Evolutionary conservation across 2,888 invertebrate genomes (phyloP), one percentile per base, ranked within the genome.

Genomic region (Parelbella ahira): DNA sequence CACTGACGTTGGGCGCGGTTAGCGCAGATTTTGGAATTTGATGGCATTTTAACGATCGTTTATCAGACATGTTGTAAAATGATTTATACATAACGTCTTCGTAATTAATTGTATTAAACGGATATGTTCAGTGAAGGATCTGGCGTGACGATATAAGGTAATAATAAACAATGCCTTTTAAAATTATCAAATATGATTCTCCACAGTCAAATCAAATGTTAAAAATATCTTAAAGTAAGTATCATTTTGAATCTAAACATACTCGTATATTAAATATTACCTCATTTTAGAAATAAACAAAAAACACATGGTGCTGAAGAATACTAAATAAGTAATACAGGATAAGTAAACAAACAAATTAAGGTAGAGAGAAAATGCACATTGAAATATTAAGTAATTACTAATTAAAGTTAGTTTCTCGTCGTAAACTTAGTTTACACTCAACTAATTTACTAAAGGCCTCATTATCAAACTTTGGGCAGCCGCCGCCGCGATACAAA

Each of bases 391-490:
- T 33, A 13, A 13, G 23, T 38, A 24, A 30, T 32, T 25, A 39
- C n/a, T n/a, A n/a, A n/a, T n/a, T n/a, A n/a, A n/a, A 32, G 20
- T 15, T 21, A 27, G 33, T 33, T 25, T 12, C 27, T 27, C 9
- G 28, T 8, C 34, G 24, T 20, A 33, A 39, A 15, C 27, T 27
- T 33, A 41, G 33, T 42, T 42, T 33, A 33, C 33, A 41, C 21
- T 28, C 20, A 37, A 28, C 34, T 33, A 34, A 42, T 34, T 42
- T 42, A 42, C 32, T 42, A 42, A 42, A 42, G 34, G 28, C 28
- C 27, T 42, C 34, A 42, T 42, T 42, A 42, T 13, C 24, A 27
- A 41, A 41, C 32, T 41, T 41, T 41, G 5, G 33, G 33, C 41
- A 33, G 41, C 41, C 13, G 41, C 25, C 12, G 20, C 7, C 27